Evolutionary conservation across 2,888 invertebrate genomes (phyloP), one percentile per base, ranked within the genome.

Genomic region (Hyposoter didymator): DNA sequence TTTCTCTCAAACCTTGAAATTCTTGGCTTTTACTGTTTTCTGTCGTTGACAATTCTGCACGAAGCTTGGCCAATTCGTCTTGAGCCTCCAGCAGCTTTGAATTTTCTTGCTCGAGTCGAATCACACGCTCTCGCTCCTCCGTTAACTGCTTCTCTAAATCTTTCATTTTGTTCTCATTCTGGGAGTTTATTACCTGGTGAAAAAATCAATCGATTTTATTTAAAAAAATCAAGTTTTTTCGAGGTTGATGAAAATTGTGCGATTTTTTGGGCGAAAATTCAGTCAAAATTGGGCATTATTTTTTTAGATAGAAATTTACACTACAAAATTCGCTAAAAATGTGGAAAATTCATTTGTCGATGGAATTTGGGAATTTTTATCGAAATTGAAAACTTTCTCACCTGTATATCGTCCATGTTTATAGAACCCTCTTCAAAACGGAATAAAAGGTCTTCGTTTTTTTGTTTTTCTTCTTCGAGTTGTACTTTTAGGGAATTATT

Each of bases 351-450:
- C 1, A 28, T 28, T 28, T 28, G 1, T 28, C 35, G 4, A 2
- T 35, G 35, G 35, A 4, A 35, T 35, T n/a, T n/a, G n/a, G 35
- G 35, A 35, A 2, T 47, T 47, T n/a, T n/a, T n/a, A n/a, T n/a
- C 17, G 17, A 5, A 49, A 49, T 49, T 49, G n/a, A 49, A 49
- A 49, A 49, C n/a, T 6, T 81, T 17, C 94, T 95, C 95, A 98
- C 98, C 96, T 98, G 97, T 89, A 98, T 95, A 93, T 99, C 99
- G 91, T 97, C 97, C 93, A 97, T 98, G 90, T 96, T 96, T 90
- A 99, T 97, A 67, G 97, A 96, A 89, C 98, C 98, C 93, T 99
- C 99, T 94, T 99, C 99, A 87, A 98, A 96, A 82, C 97, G 95
- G 93, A 99, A 99, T 94, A 98, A 97, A 85, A 99, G 95, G 94